phyloP scores from a whole-genome alignment of 2,797 vertebrate species.

The Nannoperca obscura region DNA sequence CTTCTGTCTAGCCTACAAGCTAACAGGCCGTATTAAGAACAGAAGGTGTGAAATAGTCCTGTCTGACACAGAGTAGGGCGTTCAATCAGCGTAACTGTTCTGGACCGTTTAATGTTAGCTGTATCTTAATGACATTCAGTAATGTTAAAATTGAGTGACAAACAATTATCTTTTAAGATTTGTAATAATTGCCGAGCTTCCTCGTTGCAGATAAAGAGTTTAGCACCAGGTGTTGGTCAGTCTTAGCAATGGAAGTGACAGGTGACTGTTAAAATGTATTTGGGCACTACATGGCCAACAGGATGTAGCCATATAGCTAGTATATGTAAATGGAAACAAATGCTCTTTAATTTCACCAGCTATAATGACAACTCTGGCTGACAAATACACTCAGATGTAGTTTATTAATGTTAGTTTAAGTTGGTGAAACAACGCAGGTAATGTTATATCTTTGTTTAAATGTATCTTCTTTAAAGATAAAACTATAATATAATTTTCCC shows the following conservation, averaged over 20 bases:
- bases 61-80: fast-evolving
- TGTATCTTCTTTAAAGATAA: not conserved
- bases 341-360: not conserved
- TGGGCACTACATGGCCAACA: not conserved
- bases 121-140: not conserved
- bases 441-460: not conserved
- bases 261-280: not conserved
- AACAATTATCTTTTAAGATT: too few species aligned
- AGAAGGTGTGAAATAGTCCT: not conserved
- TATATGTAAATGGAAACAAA: not conserved
- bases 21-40: constrained; percentile 36
- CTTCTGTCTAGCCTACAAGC: constrained; percentile 24
- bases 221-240: constrained; percentile 11
- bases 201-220: not conserved
- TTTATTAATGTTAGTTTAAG: not conserved
- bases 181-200: not conserved
- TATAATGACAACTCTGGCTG: not conserved
- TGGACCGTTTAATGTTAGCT: not conserved
- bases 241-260: constrained; percentile 21
- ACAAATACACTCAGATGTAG: not conserved
- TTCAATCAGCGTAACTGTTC: not conserved
- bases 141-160: not conserved
- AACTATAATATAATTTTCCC: too few species aligned
- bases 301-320: not conserved
- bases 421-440: not conserved